These are phyloP conservation scores for Tympanoctomys barrerae DNA, from an alignment of 2,797 vertebrate genomes.

Conservation along the genomic window DNA sequence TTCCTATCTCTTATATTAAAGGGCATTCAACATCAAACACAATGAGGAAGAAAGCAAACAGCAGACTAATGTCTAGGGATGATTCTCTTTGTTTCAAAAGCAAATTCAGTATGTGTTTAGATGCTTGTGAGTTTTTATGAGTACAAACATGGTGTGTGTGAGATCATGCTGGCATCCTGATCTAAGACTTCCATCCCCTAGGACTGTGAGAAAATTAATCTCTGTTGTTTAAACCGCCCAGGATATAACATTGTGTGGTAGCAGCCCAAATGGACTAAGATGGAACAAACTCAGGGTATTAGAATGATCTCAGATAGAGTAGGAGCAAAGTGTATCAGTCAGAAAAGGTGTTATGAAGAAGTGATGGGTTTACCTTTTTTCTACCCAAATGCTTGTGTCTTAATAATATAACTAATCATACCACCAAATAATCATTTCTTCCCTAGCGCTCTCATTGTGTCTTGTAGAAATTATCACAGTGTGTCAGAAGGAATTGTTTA, in stretches of 20 bases:
- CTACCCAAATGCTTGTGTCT: background rate
- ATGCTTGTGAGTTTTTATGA: background rate
- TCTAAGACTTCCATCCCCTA: background rate
- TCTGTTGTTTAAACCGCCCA: background rate
- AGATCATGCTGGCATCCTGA: background rate
- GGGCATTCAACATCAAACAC: background rate
- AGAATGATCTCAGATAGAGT: background rate
- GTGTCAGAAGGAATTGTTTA: background rate
- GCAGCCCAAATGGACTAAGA: background rate
- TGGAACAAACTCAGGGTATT: background rate
- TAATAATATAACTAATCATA: background rate
- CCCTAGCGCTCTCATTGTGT: background rate
- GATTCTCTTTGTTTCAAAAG: constrained; percentile 12
- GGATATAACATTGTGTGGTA: background rate
- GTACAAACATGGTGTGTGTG: background rate
- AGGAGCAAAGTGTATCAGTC: background rate
- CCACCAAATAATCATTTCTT: background rate
- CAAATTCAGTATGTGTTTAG: background rate
- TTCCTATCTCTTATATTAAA: background rate
- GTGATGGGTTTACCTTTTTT: background rate
- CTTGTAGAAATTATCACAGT: background rate
- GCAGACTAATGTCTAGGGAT: background rate
- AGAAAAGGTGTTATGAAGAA: background rate
- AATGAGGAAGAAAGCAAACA: background rate
- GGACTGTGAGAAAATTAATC: background rate